Evolutionary conservation across 1,140 invertebrate species (phyloP).

Genomic region (Cotesia typhae): DNA sequence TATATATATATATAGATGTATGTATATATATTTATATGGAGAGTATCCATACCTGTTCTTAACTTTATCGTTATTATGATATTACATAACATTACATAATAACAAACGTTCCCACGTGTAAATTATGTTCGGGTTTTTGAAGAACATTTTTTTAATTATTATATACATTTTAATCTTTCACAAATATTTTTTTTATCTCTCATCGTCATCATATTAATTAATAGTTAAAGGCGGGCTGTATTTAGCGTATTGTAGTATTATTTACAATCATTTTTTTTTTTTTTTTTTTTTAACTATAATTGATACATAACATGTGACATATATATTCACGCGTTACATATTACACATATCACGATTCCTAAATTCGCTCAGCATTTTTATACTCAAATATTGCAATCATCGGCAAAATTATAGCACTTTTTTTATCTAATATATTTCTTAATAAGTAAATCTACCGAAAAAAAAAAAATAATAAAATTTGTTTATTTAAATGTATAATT

Average conservation of each 20-base stretch:
- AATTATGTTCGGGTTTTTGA: not conserved
- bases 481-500: no score
- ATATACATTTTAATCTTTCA: not conserved
- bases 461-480: no score
- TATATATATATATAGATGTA: not conserved
- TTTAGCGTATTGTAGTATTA: not conserved
- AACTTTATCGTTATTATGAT: not conserved
- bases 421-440: no score
- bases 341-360: no score
- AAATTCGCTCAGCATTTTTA: no score
- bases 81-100: slow-evolving; percentile 31
- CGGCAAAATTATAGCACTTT: no score
- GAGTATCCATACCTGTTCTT: not conserved
- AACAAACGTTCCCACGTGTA: slow-evolving; percentile 9
- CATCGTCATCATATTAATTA: slow-evolving; percentile 18
- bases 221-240: slow-evolving; percentile 27
- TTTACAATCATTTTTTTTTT: no score
- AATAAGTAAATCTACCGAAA: no score
- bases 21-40: not conserved
- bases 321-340: no score
- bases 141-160: not conserved
- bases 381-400: no score
- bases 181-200: not conserved
- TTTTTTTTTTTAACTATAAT: no score
- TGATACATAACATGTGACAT: no score